Base-by-base conservation (phyloP, 2,888 invertebrate species). In the Cosmia pyralina region DNA sequence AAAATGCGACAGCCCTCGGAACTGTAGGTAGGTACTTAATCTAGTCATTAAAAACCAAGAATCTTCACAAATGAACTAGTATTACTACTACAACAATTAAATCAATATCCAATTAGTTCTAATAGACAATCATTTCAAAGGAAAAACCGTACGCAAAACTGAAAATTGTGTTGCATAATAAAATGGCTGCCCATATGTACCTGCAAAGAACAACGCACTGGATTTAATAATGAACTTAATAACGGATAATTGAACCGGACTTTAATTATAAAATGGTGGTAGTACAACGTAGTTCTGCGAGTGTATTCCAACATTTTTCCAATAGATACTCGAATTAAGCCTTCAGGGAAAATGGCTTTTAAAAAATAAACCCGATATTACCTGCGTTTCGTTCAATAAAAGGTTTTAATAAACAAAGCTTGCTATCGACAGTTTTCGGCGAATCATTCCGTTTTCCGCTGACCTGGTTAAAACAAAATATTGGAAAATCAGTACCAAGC, bases 181-280 rank as follows among this genome's bases (percentile, higher is more conserved):
- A 75, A 83, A 75, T 63, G 58, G 57, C 68, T 8, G 67, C 52
- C 59, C 41, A n/a, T 34, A 19, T 17, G n/a, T 58, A 64, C 44
- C 38, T 77, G 62, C 77, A 53, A 22, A 72, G 53, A 72, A 68
- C 46, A 74, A 44, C 67, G 58, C 53, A 58, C 53, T 66, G 67
- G 50, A 34, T 83, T 78, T 65, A 46, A 77, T 83, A 83, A 83
- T 77, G 69, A 83, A 81, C 78, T 70, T 73, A 81, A 81, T 69
- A 70, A 77, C 73, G 55, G 72, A 71, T 82, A 79, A 85, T 83
- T 81, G 71, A 63, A 72, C 65, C 58, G 8, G 69, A 70, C 64
- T 75, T 85, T 69, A 81, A 83, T 83, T 82, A 73, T 71, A 82
- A 79, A 83, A 82, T 73, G 66, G 60, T 50, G 46, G 41, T 53